These are phyloP conservation scores for Mystacornis crossleyi DNA, from an alignment of 2,113 vertebrate genomes.

Conservation along the genomic window DNA sequence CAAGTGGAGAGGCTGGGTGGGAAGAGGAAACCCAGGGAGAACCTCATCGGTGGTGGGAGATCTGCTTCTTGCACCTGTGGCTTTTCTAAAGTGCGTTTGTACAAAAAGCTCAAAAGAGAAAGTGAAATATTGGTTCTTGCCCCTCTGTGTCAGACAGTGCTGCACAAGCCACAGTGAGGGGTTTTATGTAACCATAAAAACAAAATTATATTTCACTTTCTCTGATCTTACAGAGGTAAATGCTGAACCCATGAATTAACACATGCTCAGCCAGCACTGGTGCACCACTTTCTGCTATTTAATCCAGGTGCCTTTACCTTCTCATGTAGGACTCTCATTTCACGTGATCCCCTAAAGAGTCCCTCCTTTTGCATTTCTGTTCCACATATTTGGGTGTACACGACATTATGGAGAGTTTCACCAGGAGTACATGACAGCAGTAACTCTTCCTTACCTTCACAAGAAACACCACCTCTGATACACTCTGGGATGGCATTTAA, in stretches of 20 bases:
- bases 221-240: not conserved
- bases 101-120: not conserved
- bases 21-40: not conserved
- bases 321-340: not conserved
- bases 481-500: not conserved
- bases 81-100: not conserved
- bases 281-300: not conserved
- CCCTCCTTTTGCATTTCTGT: not conserved
- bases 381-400: too few relatives aligned
- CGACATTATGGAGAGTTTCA: not conserved
- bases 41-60: rapidly evolving
- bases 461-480: not conserved
- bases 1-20: not conserved
- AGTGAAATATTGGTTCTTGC: not conserved
- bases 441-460: not conserved
- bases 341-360: not conserved
- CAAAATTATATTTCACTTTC: not conserved
- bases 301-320: not conserved
- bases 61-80: not conserved
- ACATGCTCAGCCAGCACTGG: rapidly evolving
- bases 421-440: not conserved
- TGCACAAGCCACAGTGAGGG: not conserved
- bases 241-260: not conserved
- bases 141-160: not conserved
- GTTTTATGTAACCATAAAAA: not conserved